Percentiles rank a stretch among this genome's conserved stretches.
These are phyloP conservation scores for Crypturellus undulatus DNA, from an alignment of 2,113 vertebrate species.

Conservation along the genomic window DNA sequence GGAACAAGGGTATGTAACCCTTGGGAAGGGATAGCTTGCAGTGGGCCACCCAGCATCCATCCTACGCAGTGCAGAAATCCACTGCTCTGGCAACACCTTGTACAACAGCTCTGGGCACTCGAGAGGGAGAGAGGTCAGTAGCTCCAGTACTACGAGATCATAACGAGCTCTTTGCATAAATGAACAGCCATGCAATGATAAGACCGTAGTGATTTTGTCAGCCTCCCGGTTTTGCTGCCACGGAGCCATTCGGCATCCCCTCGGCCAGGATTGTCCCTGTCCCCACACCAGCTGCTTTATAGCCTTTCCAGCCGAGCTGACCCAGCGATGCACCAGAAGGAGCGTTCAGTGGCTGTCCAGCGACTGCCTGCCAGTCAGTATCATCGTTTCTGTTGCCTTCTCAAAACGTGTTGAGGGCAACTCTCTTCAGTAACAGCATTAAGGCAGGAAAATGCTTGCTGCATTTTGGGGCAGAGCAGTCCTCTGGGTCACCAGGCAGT, in stretches of 20 bases:
- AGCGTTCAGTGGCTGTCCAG: background rate
- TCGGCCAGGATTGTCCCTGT: accelerated
- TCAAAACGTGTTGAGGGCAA: background rate
- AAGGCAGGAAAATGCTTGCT: background rate
- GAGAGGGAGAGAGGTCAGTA: background rate
- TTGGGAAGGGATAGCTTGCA: background rate
- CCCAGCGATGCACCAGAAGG: background rate
- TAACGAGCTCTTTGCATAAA: background rate
- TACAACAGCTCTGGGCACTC: background rate
- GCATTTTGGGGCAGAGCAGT: background rate
- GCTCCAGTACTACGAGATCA: accelerated
- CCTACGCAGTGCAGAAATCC: background rate
- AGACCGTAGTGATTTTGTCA: background rate
- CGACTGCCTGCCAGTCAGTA: background rate
- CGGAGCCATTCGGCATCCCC: background rate
- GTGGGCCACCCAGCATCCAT: background rate
- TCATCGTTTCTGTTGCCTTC: background rate
- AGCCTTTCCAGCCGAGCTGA: background rate
- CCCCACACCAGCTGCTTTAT: background rate
- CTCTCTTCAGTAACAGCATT: background rate
- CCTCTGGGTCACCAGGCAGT: accelerated
- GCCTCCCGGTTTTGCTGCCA: background rate
- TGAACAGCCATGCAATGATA: background rate
- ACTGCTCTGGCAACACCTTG: background rate
- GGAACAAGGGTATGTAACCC: background rate